Evolutionary conservation across 2,888 invertebrate genomes (phyloP).

Genomic region (Lithophane socia): DNA sequence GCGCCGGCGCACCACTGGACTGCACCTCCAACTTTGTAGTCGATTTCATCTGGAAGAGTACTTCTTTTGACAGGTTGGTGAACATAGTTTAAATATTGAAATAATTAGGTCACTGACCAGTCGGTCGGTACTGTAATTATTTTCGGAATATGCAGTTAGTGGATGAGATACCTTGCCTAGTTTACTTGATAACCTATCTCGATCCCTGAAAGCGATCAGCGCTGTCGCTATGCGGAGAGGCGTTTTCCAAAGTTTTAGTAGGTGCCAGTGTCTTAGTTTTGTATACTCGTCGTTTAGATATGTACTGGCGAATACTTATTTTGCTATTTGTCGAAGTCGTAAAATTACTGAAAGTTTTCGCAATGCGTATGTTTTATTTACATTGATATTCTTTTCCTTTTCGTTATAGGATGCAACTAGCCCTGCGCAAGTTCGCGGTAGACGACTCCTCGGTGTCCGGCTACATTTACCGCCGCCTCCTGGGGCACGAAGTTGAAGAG

Average conservation of each 20-base stretch:
- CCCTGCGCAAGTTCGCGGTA: constrained; percentile 98
- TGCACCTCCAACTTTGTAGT: constrained; percentile 99
- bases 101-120: not conserved
- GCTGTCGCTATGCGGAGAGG: too few species aligned
- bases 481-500: constrained; percentile 98
- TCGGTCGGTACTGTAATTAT: too few species aligned
- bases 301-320: not conserved
- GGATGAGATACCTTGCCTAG: too few species aligned
- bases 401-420: constrained; percentile 96
- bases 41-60: constrained; percentile 99
- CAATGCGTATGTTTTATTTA: too few species aligned
- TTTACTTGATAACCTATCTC: too few species aligned
- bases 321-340: not conserved
- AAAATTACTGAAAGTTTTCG: not conserved
- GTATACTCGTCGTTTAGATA: not conserved
- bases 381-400: not conserved
- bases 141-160: too few species aligned
- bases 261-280: not conserved
- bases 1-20: constrained; percentile 97
- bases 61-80: constrained; percentile 96
- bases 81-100: not conserved
- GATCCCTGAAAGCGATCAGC: too few species aligned
- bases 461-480: constrained; percentile 98
- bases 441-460: constrained; percentile 99
- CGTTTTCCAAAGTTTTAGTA: too few species aligned